A percentile compares a stretch with the other conserved stretches of the same genome.
Evolutionary conservation across 2,797 vertebrate species (phyloP).

Genomic region (Sparus aurata): DNA sequence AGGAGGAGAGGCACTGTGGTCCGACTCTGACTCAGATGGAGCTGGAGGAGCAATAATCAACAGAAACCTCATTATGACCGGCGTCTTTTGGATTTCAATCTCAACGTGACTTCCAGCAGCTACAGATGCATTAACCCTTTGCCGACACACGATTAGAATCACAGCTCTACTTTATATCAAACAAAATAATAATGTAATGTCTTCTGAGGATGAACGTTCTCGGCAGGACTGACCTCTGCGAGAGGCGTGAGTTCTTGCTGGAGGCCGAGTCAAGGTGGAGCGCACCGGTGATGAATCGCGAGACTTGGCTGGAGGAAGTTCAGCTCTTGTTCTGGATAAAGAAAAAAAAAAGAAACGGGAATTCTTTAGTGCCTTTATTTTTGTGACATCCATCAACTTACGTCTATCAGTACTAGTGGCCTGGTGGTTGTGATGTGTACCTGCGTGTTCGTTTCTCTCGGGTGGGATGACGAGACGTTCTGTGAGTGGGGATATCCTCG

Average conservation of each 20-base stretch:
- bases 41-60: slow-evolving; percentile 65
- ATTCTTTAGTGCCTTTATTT: background rate
- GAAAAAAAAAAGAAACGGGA: background rate
- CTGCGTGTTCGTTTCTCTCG: slow-evolving; percentile 84
- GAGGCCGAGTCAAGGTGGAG: slow-evolving; percentile 75
- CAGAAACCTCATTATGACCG: background rate
- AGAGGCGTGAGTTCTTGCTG: slow-evolving; percentile 58
- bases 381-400: too few relatives aligned
- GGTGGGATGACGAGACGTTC: slow-evolving; percentile 69
- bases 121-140: background rate
- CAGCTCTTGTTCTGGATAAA: slow-evolving; percentile 75
- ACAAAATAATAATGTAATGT: background rate
- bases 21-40: slow-evolving; percentile 82
- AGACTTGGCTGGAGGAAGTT: slow-evolving; percentile 75
- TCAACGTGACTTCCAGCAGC: background rate
- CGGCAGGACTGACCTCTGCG: slow-evolving; percentile 79
- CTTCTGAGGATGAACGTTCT: too few relatives aligned
- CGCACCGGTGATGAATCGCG: slow-evolving; percentile 82
- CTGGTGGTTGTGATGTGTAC: slow-evolving; percentile 58
- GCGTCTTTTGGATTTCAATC: background rate
- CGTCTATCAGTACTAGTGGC: background rate
- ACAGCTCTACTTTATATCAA: background rate
- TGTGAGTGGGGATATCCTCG: slow-evolving; percentile 78
- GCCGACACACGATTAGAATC: background rate
- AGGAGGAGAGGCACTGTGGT: slow-evolving; percentile 78